Evolutionary conservation across 2,888 invertebrate species (phyloP).

Genomic region (Scaptomyza reducta): DNA sequence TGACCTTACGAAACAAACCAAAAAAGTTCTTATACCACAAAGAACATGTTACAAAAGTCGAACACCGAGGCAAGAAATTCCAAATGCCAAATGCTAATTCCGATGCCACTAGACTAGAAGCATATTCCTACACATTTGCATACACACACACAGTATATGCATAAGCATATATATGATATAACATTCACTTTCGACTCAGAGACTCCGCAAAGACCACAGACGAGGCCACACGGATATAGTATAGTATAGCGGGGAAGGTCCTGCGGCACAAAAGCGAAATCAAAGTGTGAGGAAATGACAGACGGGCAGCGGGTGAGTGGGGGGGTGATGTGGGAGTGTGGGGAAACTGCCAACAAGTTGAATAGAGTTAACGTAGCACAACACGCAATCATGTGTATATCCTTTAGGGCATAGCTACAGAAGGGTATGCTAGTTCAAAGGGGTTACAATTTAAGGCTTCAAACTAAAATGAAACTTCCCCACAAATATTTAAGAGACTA

Average conservation of each 20-base stretch:
- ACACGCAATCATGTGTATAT: slow-evolving; percentile 56
- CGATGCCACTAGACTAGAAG: slow-evolving; percentile 54
- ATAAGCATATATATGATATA: neutral
- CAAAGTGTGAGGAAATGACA: slow-evolving; percentile 24
- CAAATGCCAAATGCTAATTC: slow-evolving; percentile 74
- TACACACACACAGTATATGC: neutral
- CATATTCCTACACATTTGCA: slow-evolving; percentile 19
- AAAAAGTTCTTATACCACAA: slow-evolving; percentile 11
- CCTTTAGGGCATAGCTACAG: neutral
- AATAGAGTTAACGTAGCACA: slow-evolving; percentile 42
- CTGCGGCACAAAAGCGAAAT: slow-evolving; percentile 57
- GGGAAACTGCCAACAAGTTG: slow-evolving; percentile 63
- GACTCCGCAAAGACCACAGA: slow-evolving; percentile 49
- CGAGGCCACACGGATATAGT: slow-evolving; percentile 44
- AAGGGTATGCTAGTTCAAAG: neutral
- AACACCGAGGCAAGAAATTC: slow-evolving; percentile 39
- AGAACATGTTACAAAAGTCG: slow-evolving; percentile 39
- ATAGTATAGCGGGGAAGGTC: slow-evolving; percentile 36
- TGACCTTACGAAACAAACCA: slow-evolving; percentile 58
- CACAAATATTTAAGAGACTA: too few species aligned
- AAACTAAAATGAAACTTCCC: neutral
- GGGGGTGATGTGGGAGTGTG: neutral
- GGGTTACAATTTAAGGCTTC: neutral
- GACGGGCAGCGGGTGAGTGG: neutral
- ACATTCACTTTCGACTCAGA: slow-evolving; percentile 54